Evolutionary conservation across 2,113 vertebrate genomes (phyloP), one percentile per base, ranked within the genome.

Genomic region (Hoplias malabaricus): DNA sequence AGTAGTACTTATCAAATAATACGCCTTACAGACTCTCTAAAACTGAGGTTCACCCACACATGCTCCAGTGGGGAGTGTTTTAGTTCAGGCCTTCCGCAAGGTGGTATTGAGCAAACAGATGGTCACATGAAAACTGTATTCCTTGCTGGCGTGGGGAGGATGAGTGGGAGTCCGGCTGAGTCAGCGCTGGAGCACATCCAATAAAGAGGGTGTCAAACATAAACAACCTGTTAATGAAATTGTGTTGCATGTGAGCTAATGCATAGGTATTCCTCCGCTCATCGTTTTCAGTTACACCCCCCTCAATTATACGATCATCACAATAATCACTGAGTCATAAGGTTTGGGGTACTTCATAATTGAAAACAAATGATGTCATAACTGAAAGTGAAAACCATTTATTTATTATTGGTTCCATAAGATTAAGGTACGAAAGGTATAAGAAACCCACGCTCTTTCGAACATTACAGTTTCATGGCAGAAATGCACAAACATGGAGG

Each of bases 91-190:
- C 27, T 75, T 63, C n/a, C 50, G 66, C 70, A 57, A 78, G 73
- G 66, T 34, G 31, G 48, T 67, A 69, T 75, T 76, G 31, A 63
- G 62, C 40, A 79, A 83, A 72, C 83, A 84, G 83, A 79, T 73
- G 79, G 83, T 40, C 9, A 31, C 68, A 63, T 53, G 75, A 75
- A 80, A 53, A 53, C 48, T 23, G 48, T 77, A 62, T 77, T 61
- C 33, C 70, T 82, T 42, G 67, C 23, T 53, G 71, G 56, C 68
- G 42, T 19, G 59, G 56, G 68, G 74, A 65, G 33, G 31, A 27
- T 10, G 33, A 43, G 34, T 12, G 31, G 57, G 78, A 65, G 63
- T 46, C 2, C 2, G 68, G 79, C 79, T 76, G 79, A 76, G 54
- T 56, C 79, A 73, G 79, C 71, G n/a, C 21, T 72, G 73, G 54